Percentiles rank a stretch among this genome's conserved stretches.
Conservation (phyloP, 2,888 invertebrate species). For the Drosophila macrospina region DNA sequence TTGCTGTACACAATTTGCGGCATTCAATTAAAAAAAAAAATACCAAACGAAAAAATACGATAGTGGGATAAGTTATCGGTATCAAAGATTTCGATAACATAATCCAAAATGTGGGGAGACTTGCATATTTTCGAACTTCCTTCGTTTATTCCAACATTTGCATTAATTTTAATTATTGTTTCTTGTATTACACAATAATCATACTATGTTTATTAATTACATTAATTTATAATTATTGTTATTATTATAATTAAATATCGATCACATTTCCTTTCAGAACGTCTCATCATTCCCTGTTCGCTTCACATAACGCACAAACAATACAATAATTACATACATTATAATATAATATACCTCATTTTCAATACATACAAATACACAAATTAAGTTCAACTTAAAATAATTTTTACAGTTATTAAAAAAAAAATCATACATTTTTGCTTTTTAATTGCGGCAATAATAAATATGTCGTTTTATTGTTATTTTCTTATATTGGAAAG, state of each 20-base stretch:
- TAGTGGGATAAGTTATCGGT: background rate
- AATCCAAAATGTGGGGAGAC: background rate
- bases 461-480: conserved; percentile 38
- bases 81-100: background rate
- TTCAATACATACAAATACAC: conserved; percentile 45
- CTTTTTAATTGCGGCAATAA: conserved; percentile 33
- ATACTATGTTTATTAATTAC: conserved; percentile 61
- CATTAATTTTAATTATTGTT: conserved; percentile 70
- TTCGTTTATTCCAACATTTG: conserved; percentile 59
- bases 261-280: conserved; percentile 83
- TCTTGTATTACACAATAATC: conserved; percentile 65
- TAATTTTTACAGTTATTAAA: conserved; percentile 35
- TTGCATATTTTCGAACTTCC: conserved; percentile 29
- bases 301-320: conserved; percentile 59
- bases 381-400: conserved; percentile 42
- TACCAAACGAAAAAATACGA: background rate
- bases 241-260: conserved; percentile 79
- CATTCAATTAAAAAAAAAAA: background rate
- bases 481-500: conserved; percentile 11
- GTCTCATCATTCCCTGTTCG: conserved; percentile 70
- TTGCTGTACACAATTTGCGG: conserved; percentile 12
- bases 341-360: conserved; percentile 36
- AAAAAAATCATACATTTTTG: conserved; percentile 33
- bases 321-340: conserved; percentile 48
- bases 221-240: conserved; percentile 63